These are phyloP conservation scores for Drosophila malerkotliana DNA, from an alignment of 1,140 invertebrate genomes.

Conservation along the genomic window DNA sequence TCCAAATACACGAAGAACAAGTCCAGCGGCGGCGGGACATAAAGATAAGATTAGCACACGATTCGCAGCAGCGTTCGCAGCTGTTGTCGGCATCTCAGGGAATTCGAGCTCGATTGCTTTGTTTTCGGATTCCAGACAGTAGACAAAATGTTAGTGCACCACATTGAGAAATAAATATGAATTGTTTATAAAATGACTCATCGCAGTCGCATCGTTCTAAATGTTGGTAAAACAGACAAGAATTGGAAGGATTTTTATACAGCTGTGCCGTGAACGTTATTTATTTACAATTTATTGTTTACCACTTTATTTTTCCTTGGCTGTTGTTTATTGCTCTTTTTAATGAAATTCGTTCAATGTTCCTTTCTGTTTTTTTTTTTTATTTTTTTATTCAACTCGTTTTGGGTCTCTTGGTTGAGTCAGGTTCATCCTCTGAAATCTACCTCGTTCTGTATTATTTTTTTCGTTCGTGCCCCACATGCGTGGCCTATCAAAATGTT, in stretches of 20 bases:
- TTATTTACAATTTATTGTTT: background rate
- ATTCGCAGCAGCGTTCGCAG: conserved; percentile 53
- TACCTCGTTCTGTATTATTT: conserved; percentile 15
- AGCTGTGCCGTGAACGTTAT: background rate
- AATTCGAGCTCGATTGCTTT: conserved; percentile 39
- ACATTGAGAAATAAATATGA: background rate
- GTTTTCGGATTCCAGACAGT: conserved; percentile 24
- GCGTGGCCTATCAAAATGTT: conserved; percentile 32
- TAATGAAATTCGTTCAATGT: conserved; percentile 57
- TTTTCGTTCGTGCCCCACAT: conserved; percentile 25
- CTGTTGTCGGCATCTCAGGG: conserved; percentile 19
- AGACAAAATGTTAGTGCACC: conserved; percentile 45
- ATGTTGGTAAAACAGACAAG: background rate
- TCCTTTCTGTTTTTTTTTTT: conserved; percentile 1
- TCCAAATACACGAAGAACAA: conserved; percentile 47
- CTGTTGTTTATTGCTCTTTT: conserved; percentile 38
- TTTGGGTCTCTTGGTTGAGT: conserved; percentile 22
- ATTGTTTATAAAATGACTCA: conserved; percentile 19
- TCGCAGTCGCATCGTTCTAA: background rate
- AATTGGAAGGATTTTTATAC: background rate
- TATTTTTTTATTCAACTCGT: conserved; percentile 20
- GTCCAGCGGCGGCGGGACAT: conserved; percentile 73
- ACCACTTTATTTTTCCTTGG: conserved; percentile 13
- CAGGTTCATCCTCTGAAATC: conserved; percentile 17
- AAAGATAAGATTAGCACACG: conserved; percentile 81